A percentile compares a stretch with the other conserved stretches of the same genome.
Evolutionary conservation across 92 coral and sea anemone genomes (phyloP).

Genomic region (Montipora capitata): DNA sequence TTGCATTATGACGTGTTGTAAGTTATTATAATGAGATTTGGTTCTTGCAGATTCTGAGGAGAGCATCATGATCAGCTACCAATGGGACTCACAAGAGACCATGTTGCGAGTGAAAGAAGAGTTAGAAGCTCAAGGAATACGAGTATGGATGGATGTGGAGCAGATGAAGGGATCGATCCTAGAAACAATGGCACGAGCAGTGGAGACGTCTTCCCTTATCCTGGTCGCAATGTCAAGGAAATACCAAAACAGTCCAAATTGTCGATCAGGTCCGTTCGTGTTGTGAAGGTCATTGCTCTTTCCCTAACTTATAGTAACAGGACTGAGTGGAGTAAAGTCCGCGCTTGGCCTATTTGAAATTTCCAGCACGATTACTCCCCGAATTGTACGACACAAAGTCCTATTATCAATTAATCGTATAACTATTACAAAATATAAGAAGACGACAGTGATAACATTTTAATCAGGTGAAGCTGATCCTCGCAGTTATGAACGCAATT

Average conservation of each 20-base stretch:
- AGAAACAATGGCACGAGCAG: constrained; percentile 87
- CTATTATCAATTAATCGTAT: too few species aligned
- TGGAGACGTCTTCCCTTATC: constrained; percentile 74
- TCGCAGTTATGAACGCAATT: too few species aligned
- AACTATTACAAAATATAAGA: too few species aligned
- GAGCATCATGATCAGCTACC: constrained; percentile 84
- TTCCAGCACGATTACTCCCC: too few species aligned
- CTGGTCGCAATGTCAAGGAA: constrained; percentile 76
- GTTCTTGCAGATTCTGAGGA: constrained; percentile 47
- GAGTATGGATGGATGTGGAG: constrained; percentile 84
- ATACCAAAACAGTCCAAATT: constrained; percentile 84
- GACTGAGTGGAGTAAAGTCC: too few species aligned
- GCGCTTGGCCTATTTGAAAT: too few species aligned
- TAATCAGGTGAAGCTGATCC: too few species aligned
- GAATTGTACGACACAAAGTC: too few species aligned
- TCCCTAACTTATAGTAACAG: neutral
- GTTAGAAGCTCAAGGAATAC: constrained; percentile 59
- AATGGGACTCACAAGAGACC: constrained; percentile 78
- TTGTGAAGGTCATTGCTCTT: neutral
- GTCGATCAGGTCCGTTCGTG: constrained; percentile 68
- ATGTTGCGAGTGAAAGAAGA: constrained; percentile 71
- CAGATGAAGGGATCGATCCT: constrained; percentile 83
- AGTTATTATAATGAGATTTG: neutral
- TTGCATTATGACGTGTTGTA: too few species aligned
- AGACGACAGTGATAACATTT: too few species aligned